Conservation (phyloP, 2,797 vertebrate species). For the Glossophaga mutica region DNA sequence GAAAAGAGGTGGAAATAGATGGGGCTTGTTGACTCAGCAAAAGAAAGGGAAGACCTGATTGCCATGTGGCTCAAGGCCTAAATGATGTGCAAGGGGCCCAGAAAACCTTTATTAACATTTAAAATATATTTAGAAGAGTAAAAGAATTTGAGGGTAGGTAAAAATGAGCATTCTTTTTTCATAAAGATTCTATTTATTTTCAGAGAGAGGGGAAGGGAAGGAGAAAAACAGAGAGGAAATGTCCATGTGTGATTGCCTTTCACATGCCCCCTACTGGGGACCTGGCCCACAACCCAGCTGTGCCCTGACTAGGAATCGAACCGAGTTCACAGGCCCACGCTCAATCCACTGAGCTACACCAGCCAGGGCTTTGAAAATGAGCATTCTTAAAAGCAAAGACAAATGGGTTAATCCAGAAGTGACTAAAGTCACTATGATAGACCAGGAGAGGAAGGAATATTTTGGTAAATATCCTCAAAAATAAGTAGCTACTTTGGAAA, state of each 20-base stretch:
- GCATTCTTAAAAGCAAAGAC: slow-evolving; percentile 14
- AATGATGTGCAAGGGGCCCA: not conserved
- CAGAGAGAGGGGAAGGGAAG: no score
- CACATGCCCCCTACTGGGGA: no score
- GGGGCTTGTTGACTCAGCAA: not conserved
- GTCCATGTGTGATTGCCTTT: no score
- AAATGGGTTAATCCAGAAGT: not conserved
- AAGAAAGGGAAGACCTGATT: not conserved
- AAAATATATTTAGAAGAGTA: not conserved
- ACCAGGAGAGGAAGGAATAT: not conserved
- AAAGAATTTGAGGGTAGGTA: not conserved
- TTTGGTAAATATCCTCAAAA: not conserved
- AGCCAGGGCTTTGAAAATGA: not conserved
- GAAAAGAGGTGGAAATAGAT: not conserved
- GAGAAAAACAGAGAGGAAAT: no score
- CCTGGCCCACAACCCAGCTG: no score
- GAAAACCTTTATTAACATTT: not conserved
- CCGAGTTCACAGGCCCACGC: no score
- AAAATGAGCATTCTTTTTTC: not conserved
- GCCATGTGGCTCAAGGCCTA: not conserved
- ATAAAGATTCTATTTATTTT: no score
- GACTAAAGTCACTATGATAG: not conserved
- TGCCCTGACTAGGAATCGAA: no score
- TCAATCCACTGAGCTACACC: no score
- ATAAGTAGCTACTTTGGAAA: not conserved